Conservation (phyloP, 1,140 invertebrate species). For the Leptopilina boulardi region DNA sequence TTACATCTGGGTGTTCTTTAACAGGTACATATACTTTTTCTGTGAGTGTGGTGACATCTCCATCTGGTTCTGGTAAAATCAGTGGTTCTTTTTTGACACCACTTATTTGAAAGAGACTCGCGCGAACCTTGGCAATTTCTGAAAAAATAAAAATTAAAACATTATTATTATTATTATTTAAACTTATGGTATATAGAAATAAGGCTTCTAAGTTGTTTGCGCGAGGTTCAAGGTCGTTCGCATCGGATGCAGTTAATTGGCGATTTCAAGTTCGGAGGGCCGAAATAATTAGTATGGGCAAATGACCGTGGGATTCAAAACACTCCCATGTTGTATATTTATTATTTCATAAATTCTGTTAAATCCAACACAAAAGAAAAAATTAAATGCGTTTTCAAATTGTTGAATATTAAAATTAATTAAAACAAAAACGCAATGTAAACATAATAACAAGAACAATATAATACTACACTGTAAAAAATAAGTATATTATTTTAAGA, state of each 20-base stretch:
- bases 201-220: conserved; percentile 28
- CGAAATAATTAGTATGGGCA: conserved; percentile 42
- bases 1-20: conserved; percentile 99
- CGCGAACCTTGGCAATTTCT: conserved; percentile 99
- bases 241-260: conserved; percentile 44
- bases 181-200: background rate
- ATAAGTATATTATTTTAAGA: no score
- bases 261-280: conserved; percentile 40
- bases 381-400: no score
- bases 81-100: conserved; percentile 96
- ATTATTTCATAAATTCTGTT: background rate
- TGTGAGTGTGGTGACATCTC: conserved; percentile 92
- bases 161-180: no score
- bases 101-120: conserved; percentile 98
- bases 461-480: no score
- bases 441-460: no score
- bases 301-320: conserved; percentile 39
- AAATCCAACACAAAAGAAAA: no score
- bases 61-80: conserved; percentile 93
- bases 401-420: no score
- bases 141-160: conserved; percentile 79
- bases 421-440: no score
- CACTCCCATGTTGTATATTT: background rate
- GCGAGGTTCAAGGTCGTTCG: background rate
- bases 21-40: conserved; percentile 99